Percentiles rank a stretch among this genome's conserved stretches.
Evolutionary conservation across 2,113 vertebrate species (phyloP).

Genomic region (Diadophis punctatus): DNA sequence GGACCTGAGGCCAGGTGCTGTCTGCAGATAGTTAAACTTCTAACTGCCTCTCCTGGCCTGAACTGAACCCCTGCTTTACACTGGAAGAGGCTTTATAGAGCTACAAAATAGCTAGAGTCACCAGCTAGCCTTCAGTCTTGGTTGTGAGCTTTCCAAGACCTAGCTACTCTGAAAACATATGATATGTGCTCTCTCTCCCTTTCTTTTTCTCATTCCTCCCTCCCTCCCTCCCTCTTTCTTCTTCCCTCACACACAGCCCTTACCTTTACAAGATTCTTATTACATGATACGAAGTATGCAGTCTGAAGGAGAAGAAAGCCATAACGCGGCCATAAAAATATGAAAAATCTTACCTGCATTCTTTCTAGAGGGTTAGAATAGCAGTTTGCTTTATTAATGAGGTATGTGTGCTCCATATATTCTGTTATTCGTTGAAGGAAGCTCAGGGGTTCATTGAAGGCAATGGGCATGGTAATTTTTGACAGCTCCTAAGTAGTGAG

Average conservation of each 20-base stretch:
- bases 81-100: background rate
- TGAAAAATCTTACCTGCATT: conserved; percentile 79
- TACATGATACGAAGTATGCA: background rate
- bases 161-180: background rate
- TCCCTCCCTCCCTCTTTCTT: no score
- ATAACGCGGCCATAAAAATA: background rate
- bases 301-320: background rate
- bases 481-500: conserved; percentile 82
- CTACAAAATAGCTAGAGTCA: background rate
- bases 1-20: background rate
- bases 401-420: conserved; percentile 98
- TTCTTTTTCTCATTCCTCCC: no score
- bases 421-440: conserved; percentile 95
- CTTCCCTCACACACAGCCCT: background rate
- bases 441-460: conserved; percentile 95
- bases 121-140: background rate
- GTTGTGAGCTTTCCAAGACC: background rate
- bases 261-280: background rate
- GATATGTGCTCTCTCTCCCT: no score
- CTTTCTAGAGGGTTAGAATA: conserved; percentile 83
- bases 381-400: conserved; percentile 84
- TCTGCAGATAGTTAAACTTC: background rate
- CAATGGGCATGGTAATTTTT: conserved; percentile 97
- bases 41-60: background rate
- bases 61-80: background rate